These are phyloP conservation scores for Drosophila vallismaia DNA, from an alignment of 2,888 invertebrate species.

Conservation along the genomic window DNA sequence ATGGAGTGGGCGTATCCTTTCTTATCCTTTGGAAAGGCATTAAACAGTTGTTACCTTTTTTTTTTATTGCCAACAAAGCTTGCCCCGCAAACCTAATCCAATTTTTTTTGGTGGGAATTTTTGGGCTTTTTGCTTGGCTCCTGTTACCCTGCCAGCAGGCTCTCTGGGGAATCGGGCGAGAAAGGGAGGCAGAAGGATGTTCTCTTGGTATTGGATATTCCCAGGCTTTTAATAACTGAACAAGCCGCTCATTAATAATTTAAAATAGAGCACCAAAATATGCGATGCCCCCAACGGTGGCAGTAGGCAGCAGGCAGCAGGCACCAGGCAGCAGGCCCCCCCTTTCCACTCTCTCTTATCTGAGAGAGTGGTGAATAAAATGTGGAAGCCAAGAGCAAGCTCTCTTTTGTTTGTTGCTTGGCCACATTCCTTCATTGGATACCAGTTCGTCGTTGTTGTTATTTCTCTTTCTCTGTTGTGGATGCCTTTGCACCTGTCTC, in stretches of 20 bases:
- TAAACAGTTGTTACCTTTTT: constrained; percentile 18
- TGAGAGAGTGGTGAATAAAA: constrained; percentile 20
- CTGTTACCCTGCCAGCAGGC: constrained; percentile 14
- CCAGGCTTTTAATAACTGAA: constrained; percentile 81
- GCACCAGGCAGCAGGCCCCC: neutral
- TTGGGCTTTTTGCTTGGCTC: constrained; percentile 9
- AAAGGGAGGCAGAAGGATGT: neutral
- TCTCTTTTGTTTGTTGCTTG: constrained; percentile 39
- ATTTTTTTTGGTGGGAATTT: constrained; percentile 19
- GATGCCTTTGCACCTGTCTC: constrained; percentile 38
- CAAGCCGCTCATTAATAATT: constrained; percentile 80
- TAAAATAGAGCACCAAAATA: constrained; percentile 74
- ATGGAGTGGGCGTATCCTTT: neutral
- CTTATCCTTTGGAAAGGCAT: constrained; percentile 10
- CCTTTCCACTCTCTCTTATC: neutral
- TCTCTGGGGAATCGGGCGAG: constrained; percentile 14
- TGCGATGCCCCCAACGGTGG: constrained; percentile 51
- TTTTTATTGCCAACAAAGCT: constrained; percentile 33
- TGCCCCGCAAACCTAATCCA: constrained; percentile 31
- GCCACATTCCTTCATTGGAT: constrained; percentile 38
- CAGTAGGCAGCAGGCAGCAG: neutral
- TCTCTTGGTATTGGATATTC: constrained; percentile 54
- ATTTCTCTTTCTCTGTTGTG: constrained; percentile 28
- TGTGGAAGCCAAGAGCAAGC: constrained; percentile 18
- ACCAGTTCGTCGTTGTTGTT: constrained; percentile 12